A percentile compares a stretch with the other conserved stretches of the same genome.
These are phyloP conservation scores for Trichogramma evanescens DNA, from an alignment of 2,888 invertebrate genomes.

Conservation along the genomic window DNA sequence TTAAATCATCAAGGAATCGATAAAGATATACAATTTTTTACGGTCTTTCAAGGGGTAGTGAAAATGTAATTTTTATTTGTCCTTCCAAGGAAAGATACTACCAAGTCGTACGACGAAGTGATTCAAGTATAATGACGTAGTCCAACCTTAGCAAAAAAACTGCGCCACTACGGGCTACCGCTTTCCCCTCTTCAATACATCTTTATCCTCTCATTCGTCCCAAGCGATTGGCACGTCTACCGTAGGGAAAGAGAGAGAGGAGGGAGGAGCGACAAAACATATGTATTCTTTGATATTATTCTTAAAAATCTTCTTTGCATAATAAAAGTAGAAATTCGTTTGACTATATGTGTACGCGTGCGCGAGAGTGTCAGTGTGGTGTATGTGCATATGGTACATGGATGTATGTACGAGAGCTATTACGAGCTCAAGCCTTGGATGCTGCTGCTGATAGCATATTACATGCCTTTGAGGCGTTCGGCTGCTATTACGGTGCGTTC, in stretches of 20 bases:
- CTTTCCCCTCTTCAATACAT: too few relatives aligned
- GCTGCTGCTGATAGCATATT: conserved; percentile 8
- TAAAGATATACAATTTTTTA: too few relatives aligned
- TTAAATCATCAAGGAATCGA: too few relatives aligned
- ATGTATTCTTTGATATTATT: neutral
- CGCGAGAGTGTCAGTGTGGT: neutral
- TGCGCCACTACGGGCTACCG: too few relatives aligned
- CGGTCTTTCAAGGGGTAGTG: neutral
- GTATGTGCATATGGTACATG: neutral
- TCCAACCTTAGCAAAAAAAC: too few relatives aligned
- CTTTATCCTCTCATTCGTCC: too few relatives aligned
- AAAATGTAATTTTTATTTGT: too few relatives aligned
- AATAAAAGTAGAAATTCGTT: neutral
- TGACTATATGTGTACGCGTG: neutral
- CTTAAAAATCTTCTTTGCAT: conserved; percentile 16
- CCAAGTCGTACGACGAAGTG: too few relatives aligned
- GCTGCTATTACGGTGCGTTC: conserved; percentile 2
- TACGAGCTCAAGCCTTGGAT: neutral
- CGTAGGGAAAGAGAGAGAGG: neutral
- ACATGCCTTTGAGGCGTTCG: conserved; percentile 11
- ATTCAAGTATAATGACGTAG: too few relatives aligned
- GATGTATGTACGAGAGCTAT: neutral
- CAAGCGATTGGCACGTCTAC: too few relatives aligned
- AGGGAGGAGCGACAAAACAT: conserved; percentile 19
- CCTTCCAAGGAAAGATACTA: too few relatives aligned